These are phyloP conservation scores for Oncorhynchus mykiss DNA, from an alignment of 2,113 vertebrate species.

Conservation along the genomic window DNA sequence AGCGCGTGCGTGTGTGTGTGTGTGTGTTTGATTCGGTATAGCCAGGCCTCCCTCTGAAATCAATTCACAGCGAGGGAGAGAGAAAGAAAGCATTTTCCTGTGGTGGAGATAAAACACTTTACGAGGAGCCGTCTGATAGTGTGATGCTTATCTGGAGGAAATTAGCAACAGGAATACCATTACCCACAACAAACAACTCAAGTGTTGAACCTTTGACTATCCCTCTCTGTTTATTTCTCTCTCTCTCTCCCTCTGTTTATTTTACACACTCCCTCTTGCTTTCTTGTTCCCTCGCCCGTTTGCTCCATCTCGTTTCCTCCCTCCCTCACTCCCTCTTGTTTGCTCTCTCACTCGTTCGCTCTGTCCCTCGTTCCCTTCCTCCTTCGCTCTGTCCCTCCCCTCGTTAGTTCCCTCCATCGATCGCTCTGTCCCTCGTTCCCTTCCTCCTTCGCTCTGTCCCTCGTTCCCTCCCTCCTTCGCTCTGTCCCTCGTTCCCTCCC, in stretches of 20 bases:
- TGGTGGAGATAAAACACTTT: constrained; percentile 72
- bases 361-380: not conserved
- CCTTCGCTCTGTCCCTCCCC: too few relatives aligned
- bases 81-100: constrained; percentile 66
- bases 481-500: too few relatives aligned
- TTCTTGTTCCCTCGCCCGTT: constrained; percentile 5
- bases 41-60: constrained; percentile 44
- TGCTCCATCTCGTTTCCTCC: not conserved
- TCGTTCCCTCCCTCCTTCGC: too few relatives aligned
- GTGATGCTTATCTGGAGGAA: constrained; percentile 75
- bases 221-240: constrained; percentile 2
- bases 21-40: too few relatives aligned
- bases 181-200: constrained; percentile 75
- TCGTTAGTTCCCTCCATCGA: too few relatives aligned
- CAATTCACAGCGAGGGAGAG: constrained; percentile 57
- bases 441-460: too few relatives aligned
- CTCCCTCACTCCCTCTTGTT: constrained; percentile 1
- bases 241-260: constrained; percentile 12
- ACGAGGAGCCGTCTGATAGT: constrained; percentile 67
- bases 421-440: too few relatives aligned
- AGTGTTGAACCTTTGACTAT: constrained; percentile 55
- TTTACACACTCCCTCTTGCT: constrained; percentile 14
- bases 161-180: constrained; percentile 70
- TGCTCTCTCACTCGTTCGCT: constrained; percentile 25
- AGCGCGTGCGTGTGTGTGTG: constrained; percentile 48